A percentile compares a stretch with the other conserved stretches of the same genome.
These are phyloP conservation scores for Epinotia nisella DNA, from an alignment of 2,888 invertebrate species.

Conservation along the genomic window DNA sequence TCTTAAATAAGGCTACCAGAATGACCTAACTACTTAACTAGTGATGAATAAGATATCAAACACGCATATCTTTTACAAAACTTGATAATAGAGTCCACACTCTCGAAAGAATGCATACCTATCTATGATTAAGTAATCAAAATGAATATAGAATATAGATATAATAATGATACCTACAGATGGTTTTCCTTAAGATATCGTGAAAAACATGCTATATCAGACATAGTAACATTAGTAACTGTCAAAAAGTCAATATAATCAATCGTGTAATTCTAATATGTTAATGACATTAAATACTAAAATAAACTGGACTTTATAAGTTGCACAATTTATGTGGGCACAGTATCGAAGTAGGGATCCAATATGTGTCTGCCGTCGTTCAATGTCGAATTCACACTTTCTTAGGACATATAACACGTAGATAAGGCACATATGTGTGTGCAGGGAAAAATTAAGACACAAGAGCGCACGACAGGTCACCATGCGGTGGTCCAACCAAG, in stretches of 20 bases:
- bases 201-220: neutral
- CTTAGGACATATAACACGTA: too few species aligned
- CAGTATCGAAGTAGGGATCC: too few species aligned
- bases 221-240: neutral
- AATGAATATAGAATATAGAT: neutral
- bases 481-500: too few species aligned
- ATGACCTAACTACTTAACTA: neutral
- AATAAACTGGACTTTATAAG: neutral
- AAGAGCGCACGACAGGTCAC: too few species aligned
- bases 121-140: neutral
- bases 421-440: too few species aligned
- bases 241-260: neutral
- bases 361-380: too few species aligned
- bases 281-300: neutral
- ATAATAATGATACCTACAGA: neutral
- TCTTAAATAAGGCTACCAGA: neutral
- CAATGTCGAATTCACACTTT: too few species aligned
- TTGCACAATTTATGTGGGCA: too few species aligned
- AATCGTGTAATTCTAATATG: neutral
- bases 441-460: too few species aligned
- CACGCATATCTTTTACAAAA: neutral
- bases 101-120: neutral
- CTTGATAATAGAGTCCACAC: too few species aligned
- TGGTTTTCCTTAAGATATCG: neutral
- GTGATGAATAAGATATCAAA: neutral